Conservation (phyloP, 1,140 invertebrate species). For the Microplitis mediator region DNA sequence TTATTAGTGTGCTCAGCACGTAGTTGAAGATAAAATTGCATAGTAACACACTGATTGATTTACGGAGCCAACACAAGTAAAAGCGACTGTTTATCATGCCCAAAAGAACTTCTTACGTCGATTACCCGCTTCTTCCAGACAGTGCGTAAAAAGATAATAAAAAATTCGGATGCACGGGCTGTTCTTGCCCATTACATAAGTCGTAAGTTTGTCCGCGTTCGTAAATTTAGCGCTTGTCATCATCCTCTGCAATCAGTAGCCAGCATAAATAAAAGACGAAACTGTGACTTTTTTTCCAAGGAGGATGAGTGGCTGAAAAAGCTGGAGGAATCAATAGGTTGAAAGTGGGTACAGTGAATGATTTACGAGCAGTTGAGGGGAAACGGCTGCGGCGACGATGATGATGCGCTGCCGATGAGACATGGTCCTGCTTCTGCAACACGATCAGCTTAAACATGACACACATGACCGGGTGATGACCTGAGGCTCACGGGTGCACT, state of each 20-base stretch:
- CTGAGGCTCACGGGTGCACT: conserved; percentile 35
- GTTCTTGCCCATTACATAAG: too few relatives aligned
- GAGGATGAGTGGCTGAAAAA: too few relatives aligned
- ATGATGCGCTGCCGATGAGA: not conserved
- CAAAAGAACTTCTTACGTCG: too few relatives aligned
- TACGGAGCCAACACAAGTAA: not conserved
- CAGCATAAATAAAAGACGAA: not conserved
- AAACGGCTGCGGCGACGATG: not conserved
- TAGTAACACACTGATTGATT: too few relatives aligned
- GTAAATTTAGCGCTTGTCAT: too few relatives aligned
- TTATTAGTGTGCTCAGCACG: conserved; percentile 14
- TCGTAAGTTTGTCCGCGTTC: too few relatives aligned
- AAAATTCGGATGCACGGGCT: too few relatives aligned
- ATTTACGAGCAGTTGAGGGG: not conserved
- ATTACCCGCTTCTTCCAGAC: too few relatives aligned
- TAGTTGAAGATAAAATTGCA: conserved; percentile 1
- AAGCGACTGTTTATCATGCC: not conserved
- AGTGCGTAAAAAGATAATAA: too few relatives aligned
- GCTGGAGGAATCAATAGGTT: too few relatives aligned
- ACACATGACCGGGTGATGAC: conserved; percentile 34
- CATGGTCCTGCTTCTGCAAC: not conserved
- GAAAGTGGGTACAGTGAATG: not conserved
- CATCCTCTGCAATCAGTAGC: too few relatives aligned
- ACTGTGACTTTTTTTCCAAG: not conserved
- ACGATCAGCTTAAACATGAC: conserved; percentile 17